Base-by-base conservation (phyloP, 2,888 invertebrate species). In the Fabriciana adippe region DNA sequence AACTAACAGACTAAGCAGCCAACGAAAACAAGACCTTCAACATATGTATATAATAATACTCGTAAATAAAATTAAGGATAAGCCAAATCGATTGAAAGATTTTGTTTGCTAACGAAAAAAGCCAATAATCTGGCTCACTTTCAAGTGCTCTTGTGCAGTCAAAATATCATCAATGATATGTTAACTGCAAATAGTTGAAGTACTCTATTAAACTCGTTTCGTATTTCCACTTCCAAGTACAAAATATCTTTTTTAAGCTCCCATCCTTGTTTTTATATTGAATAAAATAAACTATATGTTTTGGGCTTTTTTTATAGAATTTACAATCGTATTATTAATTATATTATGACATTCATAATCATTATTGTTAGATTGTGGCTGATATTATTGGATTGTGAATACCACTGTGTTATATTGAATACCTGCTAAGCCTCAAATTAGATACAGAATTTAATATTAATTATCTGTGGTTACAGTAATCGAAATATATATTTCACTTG, bases 391-490 rank as follows among this genome's bases (percentile, higher is more conserved):
- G 26, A 47, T 47, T 59, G 47, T 48, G 57, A 59, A 59, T 59
- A 59, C 47, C 47, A 47, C 47, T n/a, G 26, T 47, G 48, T 26
- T 26, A 59, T 59, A 59, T 47, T 59, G 57, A 45, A 59, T 59
- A 59, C 13, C n/a, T n/a, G 47, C 48, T 47, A 48, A 26, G 47
- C 57, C 57, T 59, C 57, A 59, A 57, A 59, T 47, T 59, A 48
- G 47, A 59, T 26, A 59, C 47, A n/a, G 48, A 59, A 59, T 59
- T 59, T 47, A 59, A 59, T 59, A 59, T 48, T 59, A 59, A 59
- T 59, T 59, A 59, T 26, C 26, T 48, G 47, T 59, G 57, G 57
- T 59, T 13, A 26, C 8, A 16, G 47, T 47, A 26, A 47, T 47
- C 11, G n/a, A 35, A 1, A 35, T 35, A 35, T 35, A 35, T 6